Evolutionary conservation across 2,888 invertebrate genomes (phyloP).

Genomic region (Andrena flavipes): DNA sequence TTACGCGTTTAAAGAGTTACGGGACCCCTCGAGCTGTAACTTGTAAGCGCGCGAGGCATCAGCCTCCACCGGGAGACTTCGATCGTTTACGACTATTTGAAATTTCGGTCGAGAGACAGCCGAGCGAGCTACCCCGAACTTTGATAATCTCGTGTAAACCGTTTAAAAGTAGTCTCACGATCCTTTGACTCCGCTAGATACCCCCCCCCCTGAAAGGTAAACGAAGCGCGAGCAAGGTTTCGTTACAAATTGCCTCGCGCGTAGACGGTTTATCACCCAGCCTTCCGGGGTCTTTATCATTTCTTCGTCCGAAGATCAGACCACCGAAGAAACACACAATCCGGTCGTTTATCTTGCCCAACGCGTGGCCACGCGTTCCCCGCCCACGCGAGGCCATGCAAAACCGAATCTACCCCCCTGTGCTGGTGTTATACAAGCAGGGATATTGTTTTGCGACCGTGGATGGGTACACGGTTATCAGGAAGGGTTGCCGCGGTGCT

Average conservation of each 20-base stretch:
- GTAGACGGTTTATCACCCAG: slow-evolving; percentile 7
- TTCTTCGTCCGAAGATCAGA: slow-evolving; percentile 6
- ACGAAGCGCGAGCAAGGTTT: not conserved
- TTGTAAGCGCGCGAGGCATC: too few species aligned
- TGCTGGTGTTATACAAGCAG: slow-evolving; percentile 41
- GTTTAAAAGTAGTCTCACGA: not conserved
- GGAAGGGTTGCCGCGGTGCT: slow-evolving; percentile 61
- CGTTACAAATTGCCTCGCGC: not conserved
- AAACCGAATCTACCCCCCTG: slow-evolving; percentile 57
- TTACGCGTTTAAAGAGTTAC: not conserved
- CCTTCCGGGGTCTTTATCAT: not conserved
- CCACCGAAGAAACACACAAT: slow-evolving; percentile 32
- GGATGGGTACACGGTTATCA: slow-evolving; percentile 63
- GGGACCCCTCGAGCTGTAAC: too few species aligned
- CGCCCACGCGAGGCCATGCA: slow-evolving; percentile 25
- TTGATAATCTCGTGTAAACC: not conserved
- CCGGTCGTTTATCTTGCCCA: slow-evolving; percentile 31
- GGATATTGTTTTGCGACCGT: slow-evolving; percentile 64
- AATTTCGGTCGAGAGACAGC: too few species aligned
- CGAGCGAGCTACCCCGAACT: not conserved
- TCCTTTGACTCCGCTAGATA: not conserved
- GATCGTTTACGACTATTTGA: too few species aligned
- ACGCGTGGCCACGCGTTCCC: slow-evolving; percentile 4
- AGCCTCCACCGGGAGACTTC: too few species aligned
- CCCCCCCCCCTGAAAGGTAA: not conserved